These are phyloP conservation scores for Sylvia borin DNA, from an alignment of 2,797 vertebrate genomes.

Conservation along the genomic window DNA sequence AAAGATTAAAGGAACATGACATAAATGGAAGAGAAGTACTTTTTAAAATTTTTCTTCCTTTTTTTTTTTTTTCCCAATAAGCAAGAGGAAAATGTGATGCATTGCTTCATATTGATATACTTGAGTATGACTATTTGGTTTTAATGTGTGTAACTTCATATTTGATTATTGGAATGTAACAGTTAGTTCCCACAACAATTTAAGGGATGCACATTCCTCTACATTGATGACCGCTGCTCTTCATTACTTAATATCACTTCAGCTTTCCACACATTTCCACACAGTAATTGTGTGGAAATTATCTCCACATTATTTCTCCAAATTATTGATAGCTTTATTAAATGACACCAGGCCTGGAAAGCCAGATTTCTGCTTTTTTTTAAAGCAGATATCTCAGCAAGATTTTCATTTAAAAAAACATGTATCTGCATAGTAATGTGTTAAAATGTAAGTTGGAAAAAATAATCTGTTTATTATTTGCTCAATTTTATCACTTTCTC, in stretches of 20 bases:
- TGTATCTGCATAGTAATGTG: not conserved
- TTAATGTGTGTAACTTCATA: not conserved
- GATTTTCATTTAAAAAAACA: not conserved
- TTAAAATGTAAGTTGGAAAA: not conserved
- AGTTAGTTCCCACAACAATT: not conserved
- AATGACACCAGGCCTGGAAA: not conserved
- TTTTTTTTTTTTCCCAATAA: not conserved
- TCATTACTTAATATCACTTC: not conserved
- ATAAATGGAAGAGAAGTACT: not conserved
- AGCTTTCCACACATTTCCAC: not conserved
- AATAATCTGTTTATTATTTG: not conserved
- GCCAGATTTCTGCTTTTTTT: not conserved
- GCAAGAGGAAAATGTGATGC: not conserved
- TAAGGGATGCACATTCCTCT: not conserved
- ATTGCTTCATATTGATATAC: not conserved
- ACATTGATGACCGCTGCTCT: not conserved
- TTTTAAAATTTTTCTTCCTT: not conserved
- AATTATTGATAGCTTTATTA: not conserved
- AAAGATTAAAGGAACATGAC: not conserved
- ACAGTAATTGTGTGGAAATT: not conserved
- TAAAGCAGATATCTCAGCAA: not conserved
- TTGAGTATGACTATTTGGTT: not conserved
- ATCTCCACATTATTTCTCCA: not conserved
- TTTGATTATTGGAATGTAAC: not conserved
- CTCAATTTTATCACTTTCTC: not conserved